Evolutionary conservation across 2,888 invertebrate species (phyloP), one percentile per base, ranked within the genome.

Genomic region (Polietes domitor): DNA sequence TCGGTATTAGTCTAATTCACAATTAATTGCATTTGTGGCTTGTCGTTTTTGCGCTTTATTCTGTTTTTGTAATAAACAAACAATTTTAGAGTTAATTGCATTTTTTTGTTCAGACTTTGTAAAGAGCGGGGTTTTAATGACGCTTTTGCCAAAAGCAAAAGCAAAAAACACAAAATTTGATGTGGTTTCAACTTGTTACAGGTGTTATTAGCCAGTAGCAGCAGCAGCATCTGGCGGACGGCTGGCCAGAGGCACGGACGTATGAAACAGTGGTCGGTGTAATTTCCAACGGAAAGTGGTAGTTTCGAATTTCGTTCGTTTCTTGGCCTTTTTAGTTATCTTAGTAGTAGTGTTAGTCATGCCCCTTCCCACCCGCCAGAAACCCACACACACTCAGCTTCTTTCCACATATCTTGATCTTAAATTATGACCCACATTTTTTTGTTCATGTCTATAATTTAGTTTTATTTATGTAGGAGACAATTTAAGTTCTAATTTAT

Each of bases 11-110:
- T 77, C 77, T 77, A 74, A 80, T 74, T 80, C n/a, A 75, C 80
- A 77, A 80, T 77, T 83, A 83, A 83, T 83, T 83, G 71, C 28
- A 70, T 19, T 70, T 73, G 41, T 15, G 6, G 15, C 41, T 53
- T 55, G 47, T 71, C 68, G 15, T 72, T 32, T 12, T 26, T 61
- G 7, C 9, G 15, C 21, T 47, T 47, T 17, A 26, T 47, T 41
- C 47, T 47, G 21, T 26, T 70, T 70, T 47, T 70, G 70, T 70
- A 10, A 47, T 24, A 65, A 65, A 47, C 55, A 55, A 55, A 68
- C 26, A 10, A 47, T 70, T 70, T 50, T 26, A 24, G 70, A 47
- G 28, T 65, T 75, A 78, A 61, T 63, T 74, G 74, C 19, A 70
- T 41, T 77, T 77, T n/a, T 76, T 63, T 26, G 58, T 24, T 24